Conservation (phyloP, 1,140 invertebrate genomes). For the Dinoponera quadriceps region DNA sequence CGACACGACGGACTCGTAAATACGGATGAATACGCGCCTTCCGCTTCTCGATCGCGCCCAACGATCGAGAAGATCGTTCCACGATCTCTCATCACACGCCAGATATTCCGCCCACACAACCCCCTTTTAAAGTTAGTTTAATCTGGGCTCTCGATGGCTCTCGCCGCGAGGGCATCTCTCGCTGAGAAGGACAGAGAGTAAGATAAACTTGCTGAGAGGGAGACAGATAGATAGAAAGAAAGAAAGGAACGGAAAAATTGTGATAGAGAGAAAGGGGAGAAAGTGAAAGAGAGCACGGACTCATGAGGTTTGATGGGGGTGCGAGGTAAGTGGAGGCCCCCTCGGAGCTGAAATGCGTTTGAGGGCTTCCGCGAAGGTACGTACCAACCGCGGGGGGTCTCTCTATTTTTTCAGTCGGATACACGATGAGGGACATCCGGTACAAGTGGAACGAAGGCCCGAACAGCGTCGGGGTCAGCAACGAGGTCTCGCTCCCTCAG, state of each 20-base stretch:
- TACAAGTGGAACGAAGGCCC: constrained; percentile 98
- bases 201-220: constrained; percentile 42
- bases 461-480: constrained; percentile 96
- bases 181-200: constrained; percentile 32
- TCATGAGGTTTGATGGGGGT: constrained; percentile 73
- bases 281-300: constrained; percentile 66
- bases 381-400: constrained; percentile 89
- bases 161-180: constrained; percentile 2
- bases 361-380: constrained; percentile 86
- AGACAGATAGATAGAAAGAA: constrained; percentile 66
- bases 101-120: constrained; percentile 45
- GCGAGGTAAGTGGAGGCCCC: constrained; percentile 86
- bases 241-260: constrained; percentile 52
- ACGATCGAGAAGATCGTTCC: constrained; percentile 25
- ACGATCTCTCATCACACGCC: constrained; percentile 37
- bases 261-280: constrained; percentile 38
- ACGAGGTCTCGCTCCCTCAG: constrained; percentile 97
- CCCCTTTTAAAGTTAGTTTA: constrained; percentile 32
- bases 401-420: constrained; percentile 94
- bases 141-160: constrained; percentile 57
- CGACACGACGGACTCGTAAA: constrained; percentile 64
- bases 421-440: constrained; percentile 98
- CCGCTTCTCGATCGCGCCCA: constrained; percentile 30
- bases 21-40: constrained; percentile 2
- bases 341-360: constrained; percentile 76